phyloP scores from a whole-genome alignment of 2,797 vertebrate genomes.

The Poecile montanus region DNA sequence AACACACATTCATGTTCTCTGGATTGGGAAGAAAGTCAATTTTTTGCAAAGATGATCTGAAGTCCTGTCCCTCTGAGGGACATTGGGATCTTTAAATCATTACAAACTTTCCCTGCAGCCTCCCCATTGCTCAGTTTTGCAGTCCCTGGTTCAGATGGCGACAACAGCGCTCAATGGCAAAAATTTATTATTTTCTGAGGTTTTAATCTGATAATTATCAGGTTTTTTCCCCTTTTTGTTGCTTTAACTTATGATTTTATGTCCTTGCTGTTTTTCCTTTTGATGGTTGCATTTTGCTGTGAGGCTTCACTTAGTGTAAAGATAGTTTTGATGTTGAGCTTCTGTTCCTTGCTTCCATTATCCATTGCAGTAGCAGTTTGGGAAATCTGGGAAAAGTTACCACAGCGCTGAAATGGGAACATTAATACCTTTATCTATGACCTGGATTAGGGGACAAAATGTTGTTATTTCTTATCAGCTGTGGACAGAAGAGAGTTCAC shows the following conservation, averaged over 20 bases:
- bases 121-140: background rate
- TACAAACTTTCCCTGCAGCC: background rate
- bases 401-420: fast-evolving
- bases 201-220: background rate
- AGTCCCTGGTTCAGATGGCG: background rate
- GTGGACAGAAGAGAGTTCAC: background rate
- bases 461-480: background rate
- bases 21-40: background rate
- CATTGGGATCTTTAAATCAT: background rate
- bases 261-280: background rate
- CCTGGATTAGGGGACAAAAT: background rate
- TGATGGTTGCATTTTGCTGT: fast-evolving
- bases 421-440: background rate
- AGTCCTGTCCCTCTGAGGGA: background rate
- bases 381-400: background rate
- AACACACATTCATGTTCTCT: fast-evolving
- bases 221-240: fast-evolving
- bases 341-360: background rate
- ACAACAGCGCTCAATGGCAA: background rate
- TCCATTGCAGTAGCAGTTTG: fast-evolving
- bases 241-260: background rate
- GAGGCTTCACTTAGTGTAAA: background rate
- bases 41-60: background rate
- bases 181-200: background rate
- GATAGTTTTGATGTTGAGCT: background rate